These are phyloP conservation scores for Ophion ellenae DNA, from an alignment of 2,888 invertebrate species.

Conservation along the genomic window DNA sequence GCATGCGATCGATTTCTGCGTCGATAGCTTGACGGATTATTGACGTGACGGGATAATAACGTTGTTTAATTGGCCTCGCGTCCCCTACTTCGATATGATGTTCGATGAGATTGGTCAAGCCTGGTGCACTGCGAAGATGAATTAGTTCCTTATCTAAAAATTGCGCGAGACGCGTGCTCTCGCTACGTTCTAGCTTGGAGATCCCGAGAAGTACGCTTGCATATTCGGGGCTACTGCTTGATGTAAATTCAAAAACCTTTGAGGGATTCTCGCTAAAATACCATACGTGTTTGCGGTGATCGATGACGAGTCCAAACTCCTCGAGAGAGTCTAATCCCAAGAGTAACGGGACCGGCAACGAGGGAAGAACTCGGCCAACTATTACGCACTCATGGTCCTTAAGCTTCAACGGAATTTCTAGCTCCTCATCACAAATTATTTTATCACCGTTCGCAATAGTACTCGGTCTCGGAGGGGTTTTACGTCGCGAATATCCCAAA, in stretches of 20 bases:
- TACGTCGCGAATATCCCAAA: not conserved
- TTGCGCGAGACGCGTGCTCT: not conserved
- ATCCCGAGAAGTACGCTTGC: not conserved
- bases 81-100: conserved; percentile 23
- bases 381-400: not conserved
- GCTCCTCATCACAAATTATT: not conserved
- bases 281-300: conserved; percentile 5
- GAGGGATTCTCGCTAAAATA: conserved; percentile 1
- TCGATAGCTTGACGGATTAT: conserved; percentile 35
- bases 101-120: not conserved
- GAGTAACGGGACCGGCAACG: conserved; percentile 23
- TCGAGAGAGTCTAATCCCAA: conserved; percentile 5
- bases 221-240: not conserved
- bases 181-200: not conserved
- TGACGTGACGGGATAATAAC: conserved; percentile 45
- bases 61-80: conserved; percentile 15
- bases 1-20: conserved; percentile 46
- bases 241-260: not conserved
- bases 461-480: not conserved
- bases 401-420: conserved; percentile 40
- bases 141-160: not conserved
- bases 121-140: not conserved
- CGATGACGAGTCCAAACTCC: not conserved
- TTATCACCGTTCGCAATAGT: conserved; percentile 18
- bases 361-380: not conserved